Base-by-base conservation (phyloP, 92 coral and sea anemone genomes). In the Porites cylindrica region DNA sequence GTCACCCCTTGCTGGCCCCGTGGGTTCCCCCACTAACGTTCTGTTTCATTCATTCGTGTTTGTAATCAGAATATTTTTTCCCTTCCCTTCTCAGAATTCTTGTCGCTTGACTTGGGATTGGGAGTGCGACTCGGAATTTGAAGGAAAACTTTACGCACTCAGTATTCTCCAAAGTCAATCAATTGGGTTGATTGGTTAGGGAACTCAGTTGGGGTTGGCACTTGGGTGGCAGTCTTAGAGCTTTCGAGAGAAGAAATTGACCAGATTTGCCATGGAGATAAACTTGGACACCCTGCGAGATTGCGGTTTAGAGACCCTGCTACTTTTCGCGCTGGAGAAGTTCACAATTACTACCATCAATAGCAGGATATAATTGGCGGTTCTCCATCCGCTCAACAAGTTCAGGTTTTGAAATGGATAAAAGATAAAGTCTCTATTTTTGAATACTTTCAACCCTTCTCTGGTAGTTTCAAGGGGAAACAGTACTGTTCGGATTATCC, bases 51-150 rank as follows among this genome's bases (percentile, higher is more conserved):
- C 26, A 11, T 58, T 23, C 10, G 10, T 75, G 17, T 29, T 63
- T 18, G 21, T 21, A 47, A 8, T 7, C 51, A 26, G 2, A 24
- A 24, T 69, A 6, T 9, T 75, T 54, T 75, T n/a, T 29, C 32
- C 79, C 21, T 12, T 24, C 19, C 51, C 61, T 54, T 70, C 75
- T 43, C 75, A 54, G 10, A 54, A 54, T 54, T 8, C 13, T 10
- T 24, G 76, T 47, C 76, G 51, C 13, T 24, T 85, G 38, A 11
- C 11, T 8, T 78, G 90, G 90, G 77, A 66, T 11, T 86, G 90
- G 85, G 90, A 86, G 69, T 26, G 1, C 8, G 90, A 86, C 51
- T 73, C 66, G 1, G 70, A 69, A 1, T 86, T 86, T 78, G 84
- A 86, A 51, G 60, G 43, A 47, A 63, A 47, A 1, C 50, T 79